A percentile compares a stretch with the other conserved stretches of the same genome.
Conservation (phyloP, 2,113 vertebrate genomes). For the Catharus minimus region DNA sequence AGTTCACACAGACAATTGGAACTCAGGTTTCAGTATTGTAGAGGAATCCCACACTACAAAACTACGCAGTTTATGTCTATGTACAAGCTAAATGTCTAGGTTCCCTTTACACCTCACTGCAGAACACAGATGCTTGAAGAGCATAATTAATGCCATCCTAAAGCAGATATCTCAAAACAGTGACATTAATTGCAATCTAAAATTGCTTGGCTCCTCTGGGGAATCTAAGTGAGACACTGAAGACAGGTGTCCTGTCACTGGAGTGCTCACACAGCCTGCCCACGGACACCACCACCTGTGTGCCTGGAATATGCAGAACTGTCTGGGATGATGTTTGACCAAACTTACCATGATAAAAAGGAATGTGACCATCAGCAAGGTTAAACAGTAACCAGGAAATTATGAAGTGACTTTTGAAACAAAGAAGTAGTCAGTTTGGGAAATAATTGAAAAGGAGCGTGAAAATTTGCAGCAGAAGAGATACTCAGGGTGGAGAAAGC, state of each 20-base stretch:
- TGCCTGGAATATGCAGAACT: background rate
- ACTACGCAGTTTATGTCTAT: background rate
- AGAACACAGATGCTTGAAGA: background rate
- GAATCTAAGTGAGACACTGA: background rate
- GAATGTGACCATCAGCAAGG: background rate
- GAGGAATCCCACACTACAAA: background rate
- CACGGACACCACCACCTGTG: background rate
- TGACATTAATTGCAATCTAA: background rate
- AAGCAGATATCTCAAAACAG: background rate
- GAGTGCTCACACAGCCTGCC: background rate
- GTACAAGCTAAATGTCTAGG: background rate
- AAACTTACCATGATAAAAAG: background rate
- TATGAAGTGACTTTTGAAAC: background rate
- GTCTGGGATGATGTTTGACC: background rate
- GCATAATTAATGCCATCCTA: background rate
- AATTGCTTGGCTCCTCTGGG: background rate
- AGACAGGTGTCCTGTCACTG: background rate
- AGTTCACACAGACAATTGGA: background rate
- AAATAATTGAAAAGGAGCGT: background rate
- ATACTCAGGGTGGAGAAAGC: background rate
- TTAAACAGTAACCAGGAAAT: background rate
- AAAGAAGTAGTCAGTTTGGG: background rate
- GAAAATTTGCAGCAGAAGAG: background rate
- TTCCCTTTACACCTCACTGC: background rate
- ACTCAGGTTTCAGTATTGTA: background rate